A percentile compares a stretch with the other conserved stretches of the same genome.
Evolutionary conservation across 2,797 vertebrate genomes (phyloP).

Genomic region (Xiphophorus birchmanni): DNA sequence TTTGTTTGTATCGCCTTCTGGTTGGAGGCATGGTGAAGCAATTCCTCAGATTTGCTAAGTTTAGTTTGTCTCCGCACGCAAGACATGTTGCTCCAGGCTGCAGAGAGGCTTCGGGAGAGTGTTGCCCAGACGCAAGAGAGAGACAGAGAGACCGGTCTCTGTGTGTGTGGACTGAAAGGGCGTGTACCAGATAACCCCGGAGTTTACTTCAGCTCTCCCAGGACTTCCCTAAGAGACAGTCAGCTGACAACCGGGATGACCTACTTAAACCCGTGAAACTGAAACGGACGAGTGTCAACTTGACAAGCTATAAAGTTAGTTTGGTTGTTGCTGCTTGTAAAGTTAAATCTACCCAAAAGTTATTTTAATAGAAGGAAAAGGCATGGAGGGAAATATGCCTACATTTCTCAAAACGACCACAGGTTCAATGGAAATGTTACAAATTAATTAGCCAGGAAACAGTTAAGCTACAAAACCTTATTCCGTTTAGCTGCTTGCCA

Average conservation of each 20-base stretch:
- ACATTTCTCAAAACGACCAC: neutral
- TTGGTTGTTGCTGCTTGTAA: neutral
- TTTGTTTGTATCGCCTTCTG: conserved; percentile 57
- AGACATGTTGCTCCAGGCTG: conserved; percentile 57
- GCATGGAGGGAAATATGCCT: neutral
- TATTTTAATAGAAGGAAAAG: neutral
- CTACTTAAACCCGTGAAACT: neutral
- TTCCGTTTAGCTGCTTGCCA: neutral
- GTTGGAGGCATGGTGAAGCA: conserved; percentile 23
- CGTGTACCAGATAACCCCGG: conserved; percentile 61
- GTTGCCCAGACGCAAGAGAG: neutral
- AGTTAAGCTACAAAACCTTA: neutral
- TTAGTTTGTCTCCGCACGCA: conserved; percentile 60
- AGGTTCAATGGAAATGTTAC: neutral
- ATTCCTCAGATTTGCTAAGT: conserved; percentile 69
- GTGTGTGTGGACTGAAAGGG: conserved; percentile 37
- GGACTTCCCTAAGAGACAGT: conserved; percentile 4
- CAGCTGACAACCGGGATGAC: conserved; percentile 24
- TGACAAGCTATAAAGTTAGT: neutral
- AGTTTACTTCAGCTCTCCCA: conserved; percentile 51
- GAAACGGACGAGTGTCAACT: neutral
- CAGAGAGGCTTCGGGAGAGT: neutral
- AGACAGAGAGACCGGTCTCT: neutral
- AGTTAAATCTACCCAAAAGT: neutral
- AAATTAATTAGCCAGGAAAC: neutral